Evolutionary conservation across 2,888 invertebrate genomes (phyloP).

Genomic region (Rotaria macrura): DNA sequence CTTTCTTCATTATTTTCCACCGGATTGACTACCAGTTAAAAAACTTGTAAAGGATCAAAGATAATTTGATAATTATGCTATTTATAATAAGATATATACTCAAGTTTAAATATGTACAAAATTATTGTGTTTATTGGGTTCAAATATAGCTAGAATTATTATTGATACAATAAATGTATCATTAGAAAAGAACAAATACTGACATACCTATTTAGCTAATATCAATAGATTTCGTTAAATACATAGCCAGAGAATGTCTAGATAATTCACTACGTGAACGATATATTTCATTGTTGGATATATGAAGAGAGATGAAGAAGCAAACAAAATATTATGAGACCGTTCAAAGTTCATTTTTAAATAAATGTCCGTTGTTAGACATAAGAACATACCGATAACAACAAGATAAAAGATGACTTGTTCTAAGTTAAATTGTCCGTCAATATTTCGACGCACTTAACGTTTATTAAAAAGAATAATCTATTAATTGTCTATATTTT

Average conservation of each 20-base stretch:
- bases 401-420: too few relatives aligned
- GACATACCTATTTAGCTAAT: too few relatives aligned
- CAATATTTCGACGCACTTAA: too few relatives aligned
- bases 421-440: too few relatives aligned
- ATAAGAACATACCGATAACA: not conserved
- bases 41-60: not conserved
- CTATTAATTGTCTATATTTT: too few relatives aligned
- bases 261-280: too few relatives aligned
- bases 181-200: too few relatives aligned
- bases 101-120: not conserved
- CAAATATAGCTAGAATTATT: not conserved
- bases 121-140: not conserved
- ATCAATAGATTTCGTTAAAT: too few relatives aligned
- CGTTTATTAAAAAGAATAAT: too few relatives aligned
- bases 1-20: not conserved
- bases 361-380: not conserved
- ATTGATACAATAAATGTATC: not conserved
- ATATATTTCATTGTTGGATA: not conserved
- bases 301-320: not conserved
- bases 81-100: not conserved
- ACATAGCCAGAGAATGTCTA: too few relatives aligned
- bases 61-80: not conserved
- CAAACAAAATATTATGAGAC: not conserved
- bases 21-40: not conserved
- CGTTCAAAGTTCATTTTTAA: not conserved